phyloP scores from a whole-genome alignment of 1,140 invertebrate genomes.

The Drosophila lacteicornis region DNA sequence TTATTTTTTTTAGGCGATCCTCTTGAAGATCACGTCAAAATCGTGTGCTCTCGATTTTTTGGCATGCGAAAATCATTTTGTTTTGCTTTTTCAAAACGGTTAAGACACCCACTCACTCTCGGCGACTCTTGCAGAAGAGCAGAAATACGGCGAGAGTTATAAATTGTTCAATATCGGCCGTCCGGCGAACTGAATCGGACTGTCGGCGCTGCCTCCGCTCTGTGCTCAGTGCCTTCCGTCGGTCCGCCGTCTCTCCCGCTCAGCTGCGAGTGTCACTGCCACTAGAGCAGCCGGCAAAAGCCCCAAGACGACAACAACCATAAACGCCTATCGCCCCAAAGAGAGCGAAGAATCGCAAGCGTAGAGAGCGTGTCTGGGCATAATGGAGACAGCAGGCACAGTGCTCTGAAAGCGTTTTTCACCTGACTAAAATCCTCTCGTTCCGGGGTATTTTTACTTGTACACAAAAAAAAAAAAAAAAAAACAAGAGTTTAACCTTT shows the following conservation, averaged over 20 bases:
- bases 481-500: too few relatives aligned
- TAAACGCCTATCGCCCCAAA: background rate
- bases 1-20: constrained; percentile 51
- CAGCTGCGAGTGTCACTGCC: constrained; percentile 72
- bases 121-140: constrained; percentile 23
- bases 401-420: background rate
- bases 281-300: constrained; percentile 58
- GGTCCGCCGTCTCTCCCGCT: constrained; percentile 34
- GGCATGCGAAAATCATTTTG: constrained; percentile 44
- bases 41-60: constrained; percentile 62
- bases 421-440: background rate
- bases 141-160: constrained; percentile 38
- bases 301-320: constrained; percentile 33
- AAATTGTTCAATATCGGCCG: constrained; percentile 64
- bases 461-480: too few relatives aligned
- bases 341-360: constrained; percentile 13
- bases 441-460: too few relatives aligned
- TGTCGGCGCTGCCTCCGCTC: constrained; percentile 32
- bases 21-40: constrained; percentile 65
- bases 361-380: constrained; percentile 9
- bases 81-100: constrained; percentile 47
- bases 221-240: constrained; percentile 23
- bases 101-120: constrained; percentile 49
- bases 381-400: constrained; percentile 1
- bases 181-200: constrained; percentile 59